Evolutionary conservation across 2,113 vertebrate genomes (phyloP).

Genomic region (Gallinago media): DNA sequence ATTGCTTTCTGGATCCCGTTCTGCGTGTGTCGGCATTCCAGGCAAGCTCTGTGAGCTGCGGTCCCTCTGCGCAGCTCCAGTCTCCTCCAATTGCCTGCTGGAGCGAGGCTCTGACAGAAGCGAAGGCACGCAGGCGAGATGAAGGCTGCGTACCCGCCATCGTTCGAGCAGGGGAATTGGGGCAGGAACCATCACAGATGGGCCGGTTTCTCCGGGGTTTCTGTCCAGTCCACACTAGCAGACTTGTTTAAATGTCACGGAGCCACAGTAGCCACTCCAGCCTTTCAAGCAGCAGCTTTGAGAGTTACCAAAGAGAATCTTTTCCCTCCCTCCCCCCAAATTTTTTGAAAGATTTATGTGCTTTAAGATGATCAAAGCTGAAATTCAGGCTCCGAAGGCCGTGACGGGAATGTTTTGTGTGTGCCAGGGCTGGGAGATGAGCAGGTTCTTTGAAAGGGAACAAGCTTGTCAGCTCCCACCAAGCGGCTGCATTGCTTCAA

Average conservation of each 20-base stretch:
- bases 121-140: background rate
- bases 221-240: background rate
- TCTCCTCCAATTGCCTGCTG: background rate
- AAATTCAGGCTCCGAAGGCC: constrained; percentile 31
- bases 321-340: background rate
- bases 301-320: constrained; percentile 53
- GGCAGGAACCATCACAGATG: constrained; percentile 17
- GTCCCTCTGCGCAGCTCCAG: background rate
- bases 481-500: constrained; percentile 65
- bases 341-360: constrained; percentile 67
- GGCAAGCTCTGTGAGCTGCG: fast-evolving
- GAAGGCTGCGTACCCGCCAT: background rate
- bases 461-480: constrained; percentile 59
- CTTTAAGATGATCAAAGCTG: constrained; percentile 78
- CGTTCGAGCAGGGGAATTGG: background rate
- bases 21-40: background rate
- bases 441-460: constrained; percentile 75
- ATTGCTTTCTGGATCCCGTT: background rate
- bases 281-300: constrained; percentile 51
- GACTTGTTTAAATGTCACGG: background rate
- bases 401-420: constrained; percentile 47
- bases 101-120: background rate
- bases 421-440: constrained; percentile 37
- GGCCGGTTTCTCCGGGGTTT: background rate
- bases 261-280: constrained; percentile 7